Conservation (phyloP, 2,888 invertebrate species). For the Phengaris arion region DNA sequence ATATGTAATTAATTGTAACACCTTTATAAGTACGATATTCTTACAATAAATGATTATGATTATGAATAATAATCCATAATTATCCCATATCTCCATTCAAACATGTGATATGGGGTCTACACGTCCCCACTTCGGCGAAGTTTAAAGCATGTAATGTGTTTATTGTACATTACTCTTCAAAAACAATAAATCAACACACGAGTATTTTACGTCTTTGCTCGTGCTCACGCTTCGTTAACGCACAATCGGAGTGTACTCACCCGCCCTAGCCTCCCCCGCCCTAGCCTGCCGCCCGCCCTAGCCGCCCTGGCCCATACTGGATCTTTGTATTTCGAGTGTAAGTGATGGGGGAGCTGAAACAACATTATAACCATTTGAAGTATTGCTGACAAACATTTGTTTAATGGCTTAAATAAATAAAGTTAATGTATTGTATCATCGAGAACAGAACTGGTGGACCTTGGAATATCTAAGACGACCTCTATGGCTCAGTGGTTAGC, state of each 20-base stretch:
- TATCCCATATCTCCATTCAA: not conserved
- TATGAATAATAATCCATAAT: not conserved
- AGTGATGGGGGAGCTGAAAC: slow-evolving; percentile 18
- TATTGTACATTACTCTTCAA: slow-evolving; percentile 12
- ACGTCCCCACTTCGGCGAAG: not conserved
- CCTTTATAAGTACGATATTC: no score
- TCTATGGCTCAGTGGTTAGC: no score
- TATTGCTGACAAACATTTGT: slow-evolving; percentile 18
- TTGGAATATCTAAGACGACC: not conserved
- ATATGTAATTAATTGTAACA: no score
- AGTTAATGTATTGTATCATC: not conserved
- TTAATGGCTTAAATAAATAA: not conserved
- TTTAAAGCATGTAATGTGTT: not conserved
- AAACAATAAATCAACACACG: slow-evolving; percentile 21
- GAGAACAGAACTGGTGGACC: no score
- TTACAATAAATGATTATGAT: no score
- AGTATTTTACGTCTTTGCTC: slow-evolving; percentile 37
- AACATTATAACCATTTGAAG: slow-evolving; percentile 21
- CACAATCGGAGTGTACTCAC: slow-evolving; percentile 43
- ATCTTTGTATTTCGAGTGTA: slow-evolving; percentile 20
- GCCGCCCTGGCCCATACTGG: not conserved
- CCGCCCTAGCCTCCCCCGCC: slow-evolving; percentile 10
- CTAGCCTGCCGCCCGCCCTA: not conserved
- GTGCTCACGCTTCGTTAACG: slow-evolving; percentile 51
- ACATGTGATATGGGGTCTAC: not conserved